phyloP scores from a whole-genome alignment of 2,888 invertebrate species.

The Caenorhabditis sulstoni region DNA sequence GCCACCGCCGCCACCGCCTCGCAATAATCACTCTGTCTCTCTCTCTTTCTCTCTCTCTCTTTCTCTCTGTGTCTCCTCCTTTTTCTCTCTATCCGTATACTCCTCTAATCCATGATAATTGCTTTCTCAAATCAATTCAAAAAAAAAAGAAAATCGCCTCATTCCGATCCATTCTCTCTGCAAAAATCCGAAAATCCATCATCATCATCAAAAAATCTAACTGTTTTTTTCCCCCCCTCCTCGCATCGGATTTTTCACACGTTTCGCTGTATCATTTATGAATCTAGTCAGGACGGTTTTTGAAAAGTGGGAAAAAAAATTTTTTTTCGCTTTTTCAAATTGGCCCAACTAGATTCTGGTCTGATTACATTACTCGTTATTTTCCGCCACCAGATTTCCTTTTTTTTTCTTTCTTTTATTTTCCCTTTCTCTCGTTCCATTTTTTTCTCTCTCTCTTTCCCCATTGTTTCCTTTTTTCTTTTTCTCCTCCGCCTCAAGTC shows the following conservation, averaged over 20 bases:
- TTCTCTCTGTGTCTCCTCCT: background rate
- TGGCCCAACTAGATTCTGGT: constrained; percentile 2
- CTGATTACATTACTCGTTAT: constrained; percentile 2
- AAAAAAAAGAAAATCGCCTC: background rate
- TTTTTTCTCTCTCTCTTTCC: constrained; percentile 14
- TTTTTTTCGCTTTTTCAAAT: constrained; percentile 9
- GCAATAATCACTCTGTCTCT: constrained; percentile 25
- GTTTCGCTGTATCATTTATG: constrained; percentile 18
- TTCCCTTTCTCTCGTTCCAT: constrained; percentile 25
- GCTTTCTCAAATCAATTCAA: no score
- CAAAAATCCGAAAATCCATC: constrained; percentile 15
- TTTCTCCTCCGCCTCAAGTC: constrained; percentile 14
- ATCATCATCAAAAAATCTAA: no score
- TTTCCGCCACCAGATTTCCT: background rate
- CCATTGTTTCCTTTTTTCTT: no score
- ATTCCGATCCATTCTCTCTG: background rate
- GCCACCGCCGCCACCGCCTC: background rate
- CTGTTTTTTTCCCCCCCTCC: no score
- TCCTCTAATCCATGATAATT: constrained; percentile 10
- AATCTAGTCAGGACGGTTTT: no score
- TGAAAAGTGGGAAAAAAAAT: no score
- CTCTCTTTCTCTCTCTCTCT: no score
- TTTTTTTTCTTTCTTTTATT: constrained; percentile 5
- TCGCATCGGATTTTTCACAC: constrained; percentile 17
- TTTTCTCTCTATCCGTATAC: background rate